Evolutionary conservation across 2,797 vertebrate species (phyloP).

Genomic region (Chiloscyllium punctatum): DNA sequence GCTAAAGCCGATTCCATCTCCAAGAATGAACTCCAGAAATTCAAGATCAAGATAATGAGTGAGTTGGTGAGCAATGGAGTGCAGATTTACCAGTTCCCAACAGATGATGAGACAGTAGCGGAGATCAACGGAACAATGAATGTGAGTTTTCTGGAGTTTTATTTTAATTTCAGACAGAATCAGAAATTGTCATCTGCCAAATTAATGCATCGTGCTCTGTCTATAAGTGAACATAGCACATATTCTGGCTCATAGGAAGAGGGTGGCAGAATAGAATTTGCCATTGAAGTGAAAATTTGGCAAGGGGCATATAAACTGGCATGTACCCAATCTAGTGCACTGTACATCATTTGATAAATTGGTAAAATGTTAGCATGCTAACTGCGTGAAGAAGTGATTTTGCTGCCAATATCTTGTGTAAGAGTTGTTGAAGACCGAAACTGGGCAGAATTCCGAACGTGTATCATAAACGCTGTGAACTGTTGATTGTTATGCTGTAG

Average conservation of each 20-base stretch:
- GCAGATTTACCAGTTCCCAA: constrained; percentile 98
- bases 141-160: constrained; percentile 60
- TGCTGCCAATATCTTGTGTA: background rate
- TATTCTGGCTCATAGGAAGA: background rate
- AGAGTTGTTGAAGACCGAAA: background rate
- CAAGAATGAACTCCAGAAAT: constrained; percentile 94
- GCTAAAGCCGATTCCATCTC: constrained; percentile 96
- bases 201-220: background rate
- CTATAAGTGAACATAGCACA: too few species aligned
- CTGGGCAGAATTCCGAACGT: background rate
- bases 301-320: background rate
- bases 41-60: constrained; percentile 98
- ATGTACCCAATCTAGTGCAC: background rate
- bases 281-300: background rate
- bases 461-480: background rate
- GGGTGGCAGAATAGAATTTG: background rate
- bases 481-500: background rate
- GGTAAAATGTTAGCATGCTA: background rate
- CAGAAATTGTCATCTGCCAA: background rate
- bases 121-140: constrained; percentile 99
- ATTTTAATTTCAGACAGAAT: background rate
- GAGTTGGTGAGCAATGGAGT: constrained; percentile 96
- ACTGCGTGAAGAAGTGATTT: background rate
- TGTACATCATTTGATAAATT: background rate
- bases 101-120: constrained; percentile 88